A percentile compares a stretch with the other conserved stretches of the same genome.
These are phyloP conservation scores for Eupithecia abbreviata DNA, from an alignment of 2,888 invertebrate species.

Conservation along the genomic window DNA sequence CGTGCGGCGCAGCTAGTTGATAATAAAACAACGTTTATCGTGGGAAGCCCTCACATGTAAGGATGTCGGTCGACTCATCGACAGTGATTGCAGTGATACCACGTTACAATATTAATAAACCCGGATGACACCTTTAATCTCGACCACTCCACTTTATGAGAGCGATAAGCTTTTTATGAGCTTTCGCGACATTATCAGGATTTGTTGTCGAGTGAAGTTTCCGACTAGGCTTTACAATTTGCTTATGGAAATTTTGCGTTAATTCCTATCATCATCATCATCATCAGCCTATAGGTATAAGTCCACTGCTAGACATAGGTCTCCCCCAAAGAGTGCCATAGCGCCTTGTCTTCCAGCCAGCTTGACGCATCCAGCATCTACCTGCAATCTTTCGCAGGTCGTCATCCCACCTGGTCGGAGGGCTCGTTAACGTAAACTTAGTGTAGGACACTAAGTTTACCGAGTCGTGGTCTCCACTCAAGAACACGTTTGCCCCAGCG, in stretches of 20 bases:
- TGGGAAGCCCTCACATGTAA: constrained; percentile 45
- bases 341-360: too few relatives aligned
- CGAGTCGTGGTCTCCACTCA: too few relatives aligned
- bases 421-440: too few relatives aligned
- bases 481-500: too few relatives aligned
- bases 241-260: neutral
- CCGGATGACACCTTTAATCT: constrained; percentile 53
- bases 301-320: too few relatives aligned
- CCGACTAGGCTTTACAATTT: constrained; percentile 24
- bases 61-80: constrained; percentile 43
- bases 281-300: too few relatives aligned
- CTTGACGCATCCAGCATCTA: too few relatives aligned
- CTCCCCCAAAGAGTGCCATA: too few relatives aligned
- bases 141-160: constrained; percentile 47
- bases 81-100: constrained; percentile 55
- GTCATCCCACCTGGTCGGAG: too few relatives aligned
- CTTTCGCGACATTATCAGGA: constrained; percentile 42
- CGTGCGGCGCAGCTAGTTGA: neutral
- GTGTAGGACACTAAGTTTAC: too few relatives aligned
- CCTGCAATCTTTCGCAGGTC: too few relatives aligned
- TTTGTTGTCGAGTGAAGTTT: constrained; percentile 48
- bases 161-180: constrained; percentile 45
- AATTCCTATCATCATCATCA: too few relatives aligned
- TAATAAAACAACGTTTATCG: constrained; percentile 22
- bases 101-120: constrained; percentile 48